Evolutionary conservation across 2,888 invertebrate species (phyloP), one percentile per base, ranked within the genome.

Genomic region (Oscheius sp.): DNA sequence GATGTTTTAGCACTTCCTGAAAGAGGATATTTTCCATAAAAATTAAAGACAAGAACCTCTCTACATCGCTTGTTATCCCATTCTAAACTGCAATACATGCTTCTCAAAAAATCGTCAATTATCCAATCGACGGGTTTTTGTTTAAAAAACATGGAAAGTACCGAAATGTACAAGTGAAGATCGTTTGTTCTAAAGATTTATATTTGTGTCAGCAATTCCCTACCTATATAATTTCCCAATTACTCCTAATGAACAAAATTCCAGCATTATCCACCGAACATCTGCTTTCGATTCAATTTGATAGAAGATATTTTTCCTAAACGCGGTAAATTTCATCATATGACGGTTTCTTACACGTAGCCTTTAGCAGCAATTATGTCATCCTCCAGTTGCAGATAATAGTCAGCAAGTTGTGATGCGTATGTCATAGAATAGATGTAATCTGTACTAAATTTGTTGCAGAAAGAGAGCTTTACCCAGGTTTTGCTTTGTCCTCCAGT

Each of bases 401-500:
- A 63, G 16, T 63, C 63, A 13, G 23, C 63, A 7, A 45, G 25
- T 12, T 45, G 23, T 9, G 63, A 18, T 6, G 45, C 43, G 25
- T 45, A 43, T 1, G 45, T 45, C 63, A 63, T 63, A 9, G 45
- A 21, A 25, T 45, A 63, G 21, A 63, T 43, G 25, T 45, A 63
- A 63, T 63, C 63, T 63, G 43, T 18, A 18, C 43, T 7, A 1
- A 9, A 21, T n/a, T 43, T 43, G 35, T 35, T 35, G 5, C 9
- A 35, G 9, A 35, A 6, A 35, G 9, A 35, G 9, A 35, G 35
- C 5, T 3, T 6, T 35, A 63, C 63, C 63, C 6, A 63, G 6
- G 23, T 63, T 63, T 45, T 63, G 63, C 25, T 25, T 18, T 45
- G 63, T 63, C 21, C 63, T 63, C 63, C 63, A 63, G 23, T 63